Conservation (phyloP, 2,797 vertebrate genomes). For the Novumbra hubbsi region DNA sequence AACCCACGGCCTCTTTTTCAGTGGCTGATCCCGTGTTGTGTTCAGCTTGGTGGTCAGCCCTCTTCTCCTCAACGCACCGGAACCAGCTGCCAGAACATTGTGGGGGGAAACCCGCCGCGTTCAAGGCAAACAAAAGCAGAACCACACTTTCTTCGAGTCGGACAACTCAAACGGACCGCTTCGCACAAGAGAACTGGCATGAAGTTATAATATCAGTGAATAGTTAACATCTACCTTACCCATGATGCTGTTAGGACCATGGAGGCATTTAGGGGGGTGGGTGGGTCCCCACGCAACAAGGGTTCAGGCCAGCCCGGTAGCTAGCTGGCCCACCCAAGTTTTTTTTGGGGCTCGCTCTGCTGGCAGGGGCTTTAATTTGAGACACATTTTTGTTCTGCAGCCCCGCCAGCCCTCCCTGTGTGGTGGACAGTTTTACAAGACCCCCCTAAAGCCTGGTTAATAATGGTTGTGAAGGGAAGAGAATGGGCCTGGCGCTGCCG, state of each 20-base stretch:
- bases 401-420: slow-evolving; percentile 31
- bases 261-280: slow-evolving; percentile 85
- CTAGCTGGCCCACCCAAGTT: slow-evolving; percentile 87
- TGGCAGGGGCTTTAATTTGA: slow-evolving; percentile 57
- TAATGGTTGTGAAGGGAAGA: slow-evolving; percentile 62
- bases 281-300: slow-evolving; percentile 78
- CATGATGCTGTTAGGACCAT: slow-evolving; percentile 90
- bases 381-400: slow-evolving; percentile 69
- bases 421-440: slow-evolving; percentile 68
- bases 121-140: slow-evolving; percentile 1
- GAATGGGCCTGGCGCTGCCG: slow-evolving; percentile 60
- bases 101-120: slow-evolving; percentile 16
- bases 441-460: slow-evolving; percentile 58
- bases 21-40: slow-evolving; percentile 91
- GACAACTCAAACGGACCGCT: slow-evolving; percentile 31
- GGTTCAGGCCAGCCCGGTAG: slow-evolving; percentile 32
- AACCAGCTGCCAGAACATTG: slow-evolving; percentile 8
- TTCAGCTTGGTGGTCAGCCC: slow-evolving; percentile 65
- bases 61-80: slow-evolving; percentile 14
- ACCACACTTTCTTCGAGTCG: slow-evolving; percentile 33
- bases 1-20: slow-evolving; percentile 83
- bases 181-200: not conserved
- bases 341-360: slow-evolving; percentile 47
- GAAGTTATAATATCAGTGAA: not conserved
- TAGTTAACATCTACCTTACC: slow-evolving; percentile 12